These are phyloP conservation scores for Pelvicachromis taeniatus DNA, from an alignment of 2,113 vertebrate genomes.

Conservation along the genomic window DNA sequence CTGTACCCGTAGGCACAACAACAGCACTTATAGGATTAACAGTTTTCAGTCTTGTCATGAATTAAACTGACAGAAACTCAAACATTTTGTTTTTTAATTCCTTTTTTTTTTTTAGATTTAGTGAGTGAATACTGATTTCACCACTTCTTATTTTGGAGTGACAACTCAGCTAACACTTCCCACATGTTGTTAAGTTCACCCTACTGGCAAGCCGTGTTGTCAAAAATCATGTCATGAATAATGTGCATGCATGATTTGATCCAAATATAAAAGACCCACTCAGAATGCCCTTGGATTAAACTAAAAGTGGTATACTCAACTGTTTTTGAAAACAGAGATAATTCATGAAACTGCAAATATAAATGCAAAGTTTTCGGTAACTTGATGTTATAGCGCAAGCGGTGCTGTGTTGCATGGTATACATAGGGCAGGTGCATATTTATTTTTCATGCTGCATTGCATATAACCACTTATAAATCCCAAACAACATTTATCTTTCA, in stretches of 20 bases:
- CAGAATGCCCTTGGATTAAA: constrained; percentile 3
- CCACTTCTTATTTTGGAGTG: background rate
- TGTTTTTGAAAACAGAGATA: background rate
- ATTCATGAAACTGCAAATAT: background rate
- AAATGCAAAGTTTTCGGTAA: background rate
- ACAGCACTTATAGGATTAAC: background rate
- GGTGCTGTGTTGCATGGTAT: background rate
- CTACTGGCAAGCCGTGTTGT: background rate
- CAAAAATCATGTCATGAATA: constrained; percentile 39
- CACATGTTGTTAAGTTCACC: constrained; percentile 12
- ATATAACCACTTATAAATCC: background rate
- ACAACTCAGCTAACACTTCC: background rate
- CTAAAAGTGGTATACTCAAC: background rate
- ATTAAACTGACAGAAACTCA: background rate
- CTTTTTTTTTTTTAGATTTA: background rate
- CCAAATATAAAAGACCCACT: background rate
- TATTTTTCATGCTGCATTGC: background rate
- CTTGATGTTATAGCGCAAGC: background rate
- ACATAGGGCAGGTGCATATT: background rate
- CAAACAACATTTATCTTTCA: background rate
- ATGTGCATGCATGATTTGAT: constrained; percentile 34
- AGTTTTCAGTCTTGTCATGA: background rate
- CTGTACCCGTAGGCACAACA: background rate
- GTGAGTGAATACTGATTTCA: background rate
- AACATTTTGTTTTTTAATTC: background rate